phyloP scores from a whole-genome alignment of 2,113 vertebrate species.

The Corythornis cristatus region DNA sequence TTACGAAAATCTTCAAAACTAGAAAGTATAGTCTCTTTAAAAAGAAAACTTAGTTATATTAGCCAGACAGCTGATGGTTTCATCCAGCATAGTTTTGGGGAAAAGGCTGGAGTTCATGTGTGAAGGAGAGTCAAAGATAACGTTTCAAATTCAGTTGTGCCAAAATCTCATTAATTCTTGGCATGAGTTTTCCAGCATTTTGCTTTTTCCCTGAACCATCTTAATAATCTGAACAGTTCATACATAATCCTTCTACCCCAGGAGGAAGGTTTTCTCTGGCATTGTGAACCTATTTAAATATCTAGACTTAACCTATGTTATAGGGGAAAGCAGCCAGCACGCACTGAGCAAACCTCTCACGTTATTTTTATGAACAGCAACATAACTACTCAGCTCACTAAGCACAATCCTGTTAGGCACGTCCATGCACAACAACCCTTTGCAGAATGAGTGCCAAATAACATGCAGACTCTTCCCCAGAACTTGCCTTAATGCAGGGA shows the following conservation, averaged over 20 bases:
- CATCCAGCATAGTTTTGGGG: background rate
- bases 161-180: slow-evolving; percentile 51
- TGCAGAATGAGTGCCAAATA: background rate
- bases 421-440: background rate
- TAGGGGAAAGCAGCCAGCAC: background rate
- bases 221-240: background rate
- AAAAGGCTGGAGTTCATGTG: background rate
- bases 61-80: background rate
- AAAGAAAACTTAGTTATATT: background rate
- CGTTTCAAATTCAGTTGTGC: background rate
- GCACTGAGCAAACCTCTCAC: background rate
- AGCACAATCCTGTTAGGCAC: background rate
- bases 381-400: background rate
- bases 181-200: slow-evolving; percentile 12
- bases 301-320: background rate
- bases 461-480: background rate
- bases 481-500: background rate
- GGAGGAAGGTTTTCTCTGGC: slow-evolving; percentile 12
- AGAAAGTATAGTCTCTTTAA: background rate
- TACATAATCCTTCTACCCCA: background rate
- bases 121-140: background rate
- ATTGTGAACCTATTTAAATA: slow-evolving; percentile 1
- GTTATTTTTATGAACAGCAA: background rate
- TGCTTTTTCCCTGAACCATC: background rate
- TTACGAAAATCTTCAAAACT: background rate